A percentile compares a stretch with the other conserved stretches of the same genome.
Evolutionary conservation across 2,113 vertebrate species (phyloP).

Genomic region (Charina bottae): DNA sequence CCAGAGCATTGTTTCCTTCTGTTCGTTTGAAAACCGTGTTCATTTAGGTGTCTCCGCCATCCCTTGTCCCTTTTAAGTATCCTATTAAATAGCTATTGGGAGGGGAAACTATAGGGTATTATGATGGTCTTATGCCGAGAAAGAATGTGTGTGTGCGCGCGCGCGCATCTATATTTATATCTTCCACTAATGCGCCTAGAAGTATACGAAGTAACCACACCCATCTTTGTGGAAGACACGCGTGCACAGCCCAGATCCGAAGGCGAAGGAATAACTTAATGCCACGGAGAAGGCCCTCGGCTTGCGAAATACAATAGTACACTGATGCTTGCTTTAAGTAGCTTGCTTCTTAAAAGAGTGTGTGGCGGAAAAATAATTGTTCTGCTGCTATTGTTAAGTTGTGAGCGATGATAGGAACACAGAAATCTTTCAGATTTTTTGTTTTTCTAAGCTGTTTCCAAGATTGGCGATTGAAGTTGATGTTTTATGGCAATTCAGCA

Average conservation of each 20-base stretch:
- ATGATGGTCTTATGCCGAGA: background rate
- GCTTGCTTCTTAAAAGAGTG: background rate
- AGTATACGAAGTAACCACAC: conserved; percentile 9
- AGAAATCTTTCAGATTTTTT: background rate
- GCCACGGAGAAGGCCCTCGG: background rate
- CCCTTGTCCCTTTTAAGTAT: no score
- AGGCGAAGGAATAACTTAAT: background rate
- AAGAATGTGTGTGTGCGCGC: background rate
- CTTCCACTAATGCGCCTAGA: background rate
- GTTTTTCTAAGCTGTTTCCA: background rate
- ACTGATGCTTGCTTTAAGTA: background rate
- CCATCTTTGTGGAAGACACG: conserved; percentile 15
- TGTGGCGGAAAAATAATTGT: background rate
- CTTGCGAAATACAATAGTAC: background rate
- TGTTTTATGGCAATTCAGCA: background rate
- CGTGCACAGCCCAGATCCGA: background rate
- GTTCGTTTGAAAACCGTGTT: background rate
- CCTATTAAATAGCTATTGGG: background rate
- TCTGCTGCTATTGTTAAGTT: background rate
- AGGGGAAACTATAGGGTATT: background rate
- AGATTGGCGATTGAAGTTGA: background rate
- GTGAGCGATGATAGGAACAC: background rate
- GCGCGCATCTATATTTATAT: background rate
- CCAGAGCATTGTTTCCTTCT: background rate
- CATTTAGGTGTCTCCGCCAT: background rate